These are phyloP conservation scores for Haplochromis vanheusdeni DNA, from an alignment of 2,113 vertebrate genomes.

Conservation along the genomic window DNA sequence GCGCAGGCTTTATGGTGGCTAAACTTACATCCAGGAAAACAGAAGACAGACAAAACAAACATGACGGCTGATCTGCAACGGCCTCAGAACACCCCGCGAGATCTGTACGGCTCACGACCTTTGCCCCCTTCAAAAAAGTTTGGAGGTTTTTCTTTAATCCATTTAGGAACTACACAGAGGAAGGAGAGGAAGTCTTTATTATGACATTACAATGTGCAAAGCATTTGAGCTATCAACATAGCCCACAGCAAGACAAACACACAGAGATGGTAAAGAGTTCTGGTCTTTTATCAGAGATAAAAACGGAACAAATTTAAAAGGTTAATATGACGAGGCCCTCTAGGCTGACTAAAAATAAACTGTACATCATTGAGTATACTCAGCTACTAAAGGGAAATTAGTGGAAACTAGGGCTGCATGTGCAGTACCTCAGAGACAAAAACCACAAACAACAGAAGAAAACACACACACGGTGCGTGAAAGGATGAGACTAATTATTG, in stretches of 20 bases:
- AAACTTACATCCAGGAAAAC: slow-evolving; percentile 29
- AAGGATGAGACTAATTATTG: slow-evolving; percentile 16
- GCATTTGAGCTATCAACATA: slow-evolving; percentile 25
- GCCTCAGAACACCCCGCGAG: background rate
- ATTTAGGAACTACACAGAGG: background rate
- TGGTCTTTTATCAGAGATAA: background rate
- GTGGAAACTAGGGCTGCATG: background rate
- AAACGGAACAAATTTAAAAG: slow-evolving; percentile 26
- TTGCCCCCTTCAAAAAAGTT: slow-evolving; percentile 8
- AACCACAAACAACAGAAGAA: background rate
- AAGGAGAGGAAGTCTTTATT: slow-evolving; percentile 15
- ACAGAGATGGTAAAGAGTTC: background rate
- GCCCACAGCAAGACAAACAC: slow-evolving; percentile 8
- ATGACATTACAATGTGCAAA: background rate
- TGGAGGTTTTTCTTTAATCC: slow-evolving; percentile 3
- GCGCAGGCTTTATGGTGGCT: background rate
- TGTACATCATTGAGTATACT: slow-evolving; percentile 1
- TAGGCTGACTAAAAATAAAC: slow-evolving; percentile 28
- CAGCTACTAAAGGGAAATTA: background rate
- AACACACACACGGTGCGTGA: background rate
- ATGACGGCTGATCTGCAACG: background rate
- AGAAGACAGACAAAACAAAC: slow-evolving; percentile 42
- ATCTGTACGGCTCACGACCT: slow-evolving; percentile 14
- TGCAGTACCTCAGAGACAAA: background rate
- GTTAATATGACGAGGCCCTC: background rate